Base-by-base conservation (phyloP, 2,113 vertebrate genomes). In the Forbesichthys agassizii region DNA sequence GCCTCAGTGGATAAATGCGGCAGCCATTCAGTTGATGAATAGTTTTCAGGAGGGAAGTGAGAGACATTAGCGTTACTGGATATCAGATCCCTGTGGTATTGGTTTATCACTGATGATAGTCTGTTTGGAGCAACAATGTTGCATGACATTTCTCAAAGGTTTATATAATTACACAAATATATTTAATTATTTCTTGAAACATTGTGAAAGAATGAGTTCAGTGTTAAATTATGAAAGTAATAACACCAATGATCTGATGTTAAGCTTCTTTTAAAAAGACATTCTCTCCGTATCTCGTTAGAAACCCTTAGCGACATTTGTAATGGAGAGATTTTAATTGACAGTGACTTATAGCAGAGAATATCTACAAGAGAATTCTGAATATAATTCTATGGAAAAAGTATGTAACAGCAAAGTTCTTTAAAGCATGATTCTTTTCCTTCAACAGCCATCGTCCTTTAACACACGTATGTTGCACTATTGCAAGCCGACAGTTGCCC, bases 1-100 rank as follows among this genome's bases (percentile, higher is more conserved):
- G 79, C 67, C 67, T 75, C 67, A 51, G 5, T 71, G 63, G 67
- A 71, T 78, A 75, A 84, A 77, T 73, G 64, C 5, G 14, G 51
- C 20, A 18, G 68, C 68, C 56, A 78, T 81, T 79, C 51, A 54
- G 69, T 5, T 36, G 57, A 59, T 59, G 27, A 33, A 59, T 13
- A 33, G 27, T 13, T 64, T 74, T 69, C 67, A 68, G 66, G 71
- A 61, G 54, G 76, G 36, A 42, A 42, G 36, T 42, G 36, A 42
- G 36, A 79, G 69, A 79, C 58, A 69, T 77, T 83, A 69, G 47
- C 72, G 63, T 52, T 52, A 4, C 60, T 11, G 58, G 68, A 59
- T 70, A 62, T 77, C 71, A 74, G 57, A 68, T 46, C 27, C 56
- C 69, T 47, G 27, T 61, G 70, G 69, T 60, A 61, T 80, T 80